These are phyloP conservation scores for Drosophila conformis DNA, from an alignment of 2,888 invertebrate species.

Conservation along the genomic window DNA sequence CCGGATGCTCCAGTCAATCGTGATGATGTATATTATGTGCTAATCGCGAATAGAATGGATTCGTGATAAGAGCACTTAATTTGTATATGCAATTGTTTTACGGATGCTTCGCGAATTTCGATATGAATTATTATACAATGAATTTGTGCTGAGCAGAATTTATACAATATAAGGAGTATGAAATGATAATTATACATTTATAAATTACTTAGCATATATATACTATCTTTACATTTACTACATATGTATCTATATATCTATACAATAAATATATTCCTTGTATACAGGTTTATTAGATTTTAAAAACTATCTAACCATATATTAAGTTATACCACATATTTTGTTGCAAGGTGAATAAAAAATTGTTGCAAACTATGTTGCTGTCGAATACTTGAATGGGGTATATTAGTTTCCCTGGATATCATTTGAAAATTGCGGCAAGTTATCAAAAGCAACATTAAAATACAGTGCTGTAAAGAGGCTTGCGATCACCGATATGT, in stretches of 20 bases:
- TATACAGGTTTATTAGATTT: constrained; percentile 23
- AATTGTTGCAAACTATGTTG: constrained; percentile 4
- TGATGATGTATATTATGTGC: constrained; percentile 11
- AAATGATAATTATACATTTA: constrained; percentile 43
- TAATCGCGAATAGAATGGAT: constrained; percentile 25
- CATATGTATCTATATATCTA: constrained; percentile 22
- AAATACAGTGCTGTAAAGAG: background rate
- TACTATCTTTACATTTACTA: constrained; percentile 29
- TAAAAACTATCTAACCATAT: constrained; percentile 8
- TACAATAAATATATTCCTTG: constrained; percentile 28
- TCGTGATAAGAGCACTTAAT: constrained; percentile 35
- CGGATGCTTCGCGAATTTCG: constrained; percentile 30
- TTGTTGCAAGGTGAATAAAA: constrained; percentile 33
- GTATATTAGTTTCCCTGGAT: background rate
- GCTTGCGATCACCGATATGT: background rate
- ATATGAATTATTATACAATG: constrained; percentile 43
- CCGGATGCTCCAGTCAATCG: constrained; percentile 17
- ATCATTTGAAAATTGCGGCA: constrained; percentile 24
- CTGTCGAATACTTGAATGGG: no score
- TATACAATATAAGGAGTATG: constrained; percentile 20
- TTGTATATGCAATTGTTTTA: constrained; percentile 37
- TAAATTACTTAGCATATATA: constrained; percentile 11
- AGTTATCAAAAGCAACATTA: background rate
- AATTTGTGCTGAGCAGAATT: constrained; percentile 45
- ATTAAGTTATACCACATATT: constrained; percentile 19